Evolutionary conservation across 2,888 invertebrate species (phyloP), one percentile per base, ranked within the genome.

Genomic region (Nomada fucata): DNA sequence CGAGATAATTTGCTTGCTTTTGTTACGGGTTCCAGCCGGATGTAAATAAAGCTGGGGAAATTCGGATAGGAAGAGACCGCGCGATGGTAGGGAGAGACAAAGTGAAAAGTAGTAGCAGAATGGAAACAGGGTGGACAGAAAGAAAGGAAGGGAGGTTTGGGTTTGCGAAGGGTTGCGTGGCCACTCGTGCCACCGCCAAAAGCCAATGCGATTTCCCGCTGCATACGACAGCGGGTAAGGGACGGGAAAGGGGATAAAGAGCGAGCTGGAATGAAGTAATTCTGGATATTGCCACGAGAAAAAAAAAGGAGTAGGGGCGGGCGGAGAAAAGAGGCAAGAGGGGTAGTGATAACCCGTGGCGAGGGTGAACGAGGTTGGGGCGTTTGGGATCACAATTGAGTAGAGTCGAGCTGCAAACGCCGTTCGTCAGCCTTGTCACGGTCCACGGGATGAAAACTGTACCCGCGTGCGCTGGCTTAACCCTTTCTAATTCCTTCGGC

Each of bases 1-100:
- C 60, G 69, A 79, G 87, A 89, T 88, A 91, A 91, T 91, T 91
- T 88, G 88, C 87, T 83, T 86, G 83, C 82, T 85, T 36, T 89
- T 85, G 86, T 69, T 80, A 68, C 80, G 70, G 18, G 60, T 9
- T n/a, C 23, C 5, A 52, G 59, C 23, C 15, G 52, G 29, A 74
- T 67, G 68, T 72, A 71, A 81, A 75, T 80, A 81, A 69, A 76
- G 9, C 64, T 50, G 20, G n/a, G 52, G 36, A 59, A 64, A 53
- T 59, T 60, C 13, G n/a, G 2, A 36, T 18, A 52, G 44, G 57
- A 26, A 29, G 26, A 52, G 69, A 57, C 13, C 9, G 20, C 47
- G 69, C 10, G n/a, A 4, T 3, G 26, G 57, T 2, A 57, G 57
- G 26, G 57, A 23, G 13, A 15, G 26, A 26, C 26, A 57, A 23